Base-by-base conservation (phyloP, 2,113 vertebrate species). In the Emydocephalus ijimae region DNA sequence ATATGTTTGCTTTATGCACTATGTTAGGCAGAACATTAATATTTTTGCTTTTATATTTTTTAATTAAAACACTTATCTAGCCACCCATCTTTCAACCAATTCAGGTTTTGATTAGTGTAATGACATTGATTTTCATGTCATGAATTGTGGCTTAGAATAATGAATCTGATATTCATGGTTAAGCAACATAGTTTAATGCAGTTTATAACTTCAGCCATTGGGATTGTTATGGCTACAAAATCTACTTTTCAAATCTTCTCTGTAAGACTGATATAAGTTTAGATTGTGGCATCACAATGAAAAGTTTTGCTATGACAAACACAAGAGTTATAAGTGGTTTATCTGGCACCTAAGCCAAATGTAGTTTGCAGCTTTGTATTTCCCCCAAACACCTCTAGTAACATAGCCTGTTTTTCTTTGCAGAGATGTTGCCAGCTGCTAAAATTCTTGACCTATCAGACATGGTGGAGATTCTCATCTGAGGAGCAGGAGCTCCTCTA, bases 401-500 rank as follows among this genome's bases (percentile, higher is more conserved):
- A 89, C 86, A 20, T 56, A 4, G 23, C 15, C 45, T 93, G 45
- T 18, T 39, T 87, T 50, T 61, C 89, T 92, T 93, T 95, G 24
- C 96, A 98, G 98, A 98, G 93, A 96, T 89, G 26, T 93, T 92
- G 0, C 92, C 95, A 1, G 0, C 96, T 54, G 91, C 95, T 91
- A 96, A 97, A 95, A 95, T 89, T 91, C 96, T 88, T 0, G 97
- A 98, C 92, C 95, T 97, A 93, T 97, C 97, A 0, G 97, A 98
- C 92, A 97, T 97, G 98, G 98, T 98, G 95, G 98, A 98, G 94
- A 98, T 98, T 93, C 95, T 98, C 93, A 98, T 98, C 93, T 98
- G 94, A 98, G 87, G 94, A 90, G n/a, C 4, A 18, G 89, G 48
- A n/a, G 69, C 74, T 81, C 2, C 48, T 90, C 88, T 54, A 74